Evolutionary conservation across 2,888 invertebrate species (phyloP).

Genomic region (Scaptomyza flava): DNA sequence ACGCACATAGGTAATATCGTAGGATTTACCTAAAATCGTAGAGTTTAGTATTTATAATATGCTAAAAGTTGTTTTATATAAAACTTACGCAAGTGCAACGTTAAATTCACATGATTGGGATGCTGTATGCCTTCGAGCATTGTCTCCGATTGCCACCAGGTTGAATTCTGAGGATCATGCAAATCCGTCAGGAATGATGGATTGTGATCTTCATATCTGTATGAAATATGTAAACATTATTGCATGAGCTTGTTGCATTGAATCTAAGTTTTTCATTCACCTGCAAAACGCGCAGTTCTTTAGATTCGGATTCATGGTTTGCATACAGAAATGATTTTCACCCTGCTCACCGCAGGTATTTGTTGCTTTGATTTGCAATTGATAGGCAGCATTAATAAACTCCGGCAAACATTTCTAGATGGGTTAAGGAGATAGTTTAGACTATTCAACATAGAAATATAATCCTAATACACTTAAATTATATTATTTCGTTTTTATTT

Average conservation of each 20-base stretch:
- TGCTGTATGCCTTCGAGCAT: conserved; percentile 97
- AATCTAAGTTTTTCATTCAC: conserved; percentile 65
- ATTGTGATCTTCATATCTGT: conserved; percentile 87
- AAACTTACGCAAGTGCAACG: conserved; percentile 91
- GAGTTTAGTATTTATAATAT: background rate
- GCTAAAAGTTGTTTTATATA: background rate
- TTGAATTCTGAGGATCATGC: conserved; percentile 94
- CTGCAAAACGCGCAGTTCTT: conserved; percentile 94
- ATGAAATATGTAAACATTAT: background rate
- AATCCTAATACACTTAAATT: no score
- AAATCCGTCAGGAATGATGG: conserved; percentile 94
- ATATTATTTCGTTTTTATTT: no score
- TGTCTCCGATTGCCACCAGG: conserved; percentile 99
- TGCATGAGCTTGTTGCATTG: accelerated
- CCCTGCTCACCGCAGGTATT: conserved; percentile 97
- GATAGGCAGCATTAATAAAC: conserved; percentile 98
- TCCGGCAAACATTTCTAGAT: conserved; percentile 96
- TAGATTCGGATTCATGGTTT: conserved; percentile 91
- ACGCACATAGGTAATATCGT: conserved; percentile 98
- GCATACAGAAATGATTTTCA: conserved; percentile 93
- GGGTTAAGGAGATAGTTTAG: background rate
- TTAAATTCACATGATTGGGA: conserved; percentile 96
- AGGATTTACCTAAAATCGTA: conserved; percentile 92
- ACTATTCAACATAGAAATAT: background rate
- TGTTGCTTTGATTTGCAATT: conserved; percentile 94